Percentiles rank a stretch among this genome's conserved stretches.
Evolutionary conservation across 2,888 invertebrate genomes (phyloP).

Genomic region (Eupsilia transversa): DNA sequence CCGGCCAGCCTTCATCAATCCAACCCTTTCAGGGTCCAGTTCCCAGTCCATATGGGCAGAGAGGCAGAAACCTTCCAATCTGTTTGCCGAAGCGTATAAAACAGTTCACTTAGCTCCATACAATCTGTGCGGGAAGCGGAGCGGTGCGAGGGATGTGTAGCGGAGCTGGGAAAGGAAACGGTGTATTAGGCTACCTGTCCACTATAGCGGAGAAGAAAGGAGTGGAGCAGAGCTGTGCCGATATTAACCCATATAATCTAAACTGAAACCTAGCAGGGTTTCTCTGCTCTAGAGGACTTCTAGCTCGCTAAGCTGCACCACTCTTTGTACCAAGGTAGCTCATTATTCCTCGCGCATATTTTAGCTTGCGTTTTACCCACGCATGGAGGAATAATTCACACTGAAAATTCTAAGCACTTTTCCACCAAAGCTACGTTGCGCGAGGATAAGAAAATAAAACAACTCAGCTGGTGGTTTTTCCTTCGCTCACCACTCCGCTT

Average conservation of each 20-base stretch:
- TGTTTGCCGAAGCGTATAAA: slow-evolving; percentile 38
- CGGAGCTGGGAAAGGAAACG: not conserved
- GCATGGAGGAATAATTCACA: no score
- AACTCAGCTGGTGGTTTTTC: not conserved
- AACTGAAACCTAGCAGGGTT: no score
- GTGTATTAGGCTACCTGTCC: not conserved
- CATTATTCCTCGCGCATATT: not conserved
- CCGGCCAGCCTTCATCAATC: slow-evolving; percentile 40
- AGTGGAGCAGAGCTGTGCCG: no score
- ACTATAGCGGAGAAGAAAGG: no score
- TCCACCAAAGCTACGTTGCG: not conserved
- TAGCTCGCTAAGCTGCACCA: not conserved
- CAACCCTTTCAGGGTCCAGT: slow-evolving; percentile 47
- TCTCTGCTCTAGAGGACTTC: no score
- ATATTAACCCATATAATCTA: no score
- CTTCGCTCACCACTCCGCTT: no score
- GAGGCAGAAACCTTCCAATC: slow-evolving; percentile 42
- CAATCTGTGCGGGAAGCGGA: slow-evolving; percentile 10
- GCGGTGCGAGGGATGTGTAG: slow-evolving; percentile 1
- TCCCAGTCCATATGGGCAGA: not conserved
- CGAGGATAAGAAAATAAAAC: not conserved
- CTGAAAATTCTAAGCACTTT: no score
- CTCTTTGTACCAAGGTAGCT: not conserved
- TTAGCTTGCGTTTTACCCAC: not conserved
- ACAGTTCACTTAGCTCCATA: slow-evolving; percentile 23